These are phyloP conservation scores for Hypena proboscidalis DNA, from an alignment of 2,888 invertebrate genomes.

Conservation along the genomic window DNA sequence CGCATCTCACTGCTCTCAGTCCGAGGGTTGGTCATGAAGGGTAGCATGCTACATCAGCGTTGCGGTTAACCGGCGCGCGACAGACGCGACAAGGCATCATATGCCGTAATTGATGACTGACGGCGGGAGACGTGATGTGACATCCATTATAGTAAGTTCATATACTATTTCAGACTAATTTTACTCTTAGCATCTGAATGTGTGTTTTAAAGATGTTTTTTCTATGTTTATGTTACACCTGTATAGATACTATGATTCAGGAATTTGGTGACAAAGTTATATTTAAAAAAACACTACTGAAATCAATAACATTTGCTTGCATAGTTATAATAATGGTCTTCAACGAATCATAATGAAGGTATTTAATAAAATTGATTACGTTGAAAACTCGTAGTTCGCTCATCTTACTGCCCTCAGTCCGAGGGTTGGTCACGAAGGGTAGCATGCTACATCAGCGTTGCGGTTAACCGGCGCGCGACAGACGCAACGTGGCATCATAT, in stretches of 20 bases:
- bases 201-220: too few species aligned
- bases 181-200: too few species aligned
- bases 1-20: constrained; percentile 27
- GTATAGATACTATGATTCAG: too few species aligned
- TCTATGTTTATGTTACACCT: too few species aligned
- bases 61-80: constrained; percentile 71
- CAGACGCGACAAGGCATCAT: constrained; percentile 50
- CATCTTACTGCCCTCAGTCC: constrained; percentile 27
- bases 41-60: constrained; percentile 72
- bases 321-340: too few species aligned
- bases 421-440: constrained; percentile 53
- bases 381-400: constrained; percentile 19
- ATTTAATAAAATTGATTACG: too few species aligned
- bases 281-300: too few species aligned
- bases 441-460: constrained; percentile 75
- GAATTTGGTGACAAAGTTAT: too few species aligned
- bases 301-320: too few species aligned
- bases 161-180: constrained; percentile 23
- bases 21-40: constrained; percentile 50
- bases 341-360: too few species aligned
- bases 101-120: constrained; percentile 35
- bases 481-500: constrained; percentile 45
- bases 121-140: constrained; percentile 30
- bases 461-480: constrained; percentile 69
- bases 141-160: too few species aligned